Conservation (phyloP, 2,113 vertebrate genomes). For the Stigmatopora nigra region DNA sequence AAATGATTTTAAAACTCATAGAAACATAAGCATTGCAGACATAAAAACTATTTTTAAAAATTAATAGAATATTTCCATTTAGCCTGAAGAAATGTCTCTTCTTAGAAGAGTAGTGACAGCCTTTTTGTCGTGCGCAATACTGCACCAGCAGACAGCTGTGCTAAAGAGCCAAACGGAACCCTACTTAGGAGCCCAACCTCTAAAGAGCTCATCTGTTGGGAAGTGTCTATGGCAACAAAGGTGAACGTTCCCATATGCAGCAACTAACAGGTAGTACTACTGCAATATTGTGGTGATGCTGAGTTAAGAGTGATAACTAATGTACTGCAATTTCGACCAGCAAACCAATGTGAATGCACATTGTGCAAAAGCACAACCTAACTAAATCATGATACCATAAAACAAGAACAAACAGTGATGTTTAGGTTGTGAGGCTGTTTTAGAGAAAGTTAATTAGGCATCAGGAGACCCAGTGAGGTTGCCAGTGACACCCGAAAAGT, state of each 20-base stretch:
- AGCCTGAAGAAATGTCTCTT: neutral
- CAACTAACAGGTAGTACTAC: conserved; percentile 22
- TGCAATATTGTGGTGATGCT: neutral
- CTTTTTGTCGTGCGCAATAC: neutral
- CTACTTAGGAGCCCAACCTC: conserved; percentile 24
- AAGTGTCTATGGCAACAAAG: conserved; percentile 71
- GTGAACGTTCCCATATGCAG: conserved; percentile 10
- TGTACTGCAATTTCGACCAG: neutral
- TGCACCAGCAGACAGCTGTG: conserved; percentile 21
- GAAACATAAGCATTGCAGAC: too few species aligned
- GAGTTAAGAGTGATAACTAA: neutral
- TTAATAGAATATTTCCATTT: too few species aligned
- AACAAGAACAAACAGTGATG: neutral
- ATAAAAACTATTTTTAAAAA: too few species aligned
- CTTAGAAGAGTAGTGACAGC: neutral
- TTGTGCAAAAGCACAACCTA: neutral
- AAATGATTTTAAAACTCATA: neutral
- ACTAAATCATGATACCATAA: neutral
- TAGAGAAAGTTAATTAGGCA: conserved; percentile 60
- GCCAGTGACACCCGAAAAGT: conserved; percentile 28
- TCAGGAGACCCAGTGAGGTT: conserved; percentile 48
- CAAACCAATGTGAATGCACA: neutral
- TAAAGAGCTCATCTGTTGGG: conserved; percentile 56
- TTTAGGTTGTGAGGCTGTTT: neutral
- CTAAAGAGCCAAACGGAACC: conserved; percentile 1